Base-by-base conservation (phyloP, 2,113 vertebrate genomes). In the Tautogolabrus adspersus region DNA sequence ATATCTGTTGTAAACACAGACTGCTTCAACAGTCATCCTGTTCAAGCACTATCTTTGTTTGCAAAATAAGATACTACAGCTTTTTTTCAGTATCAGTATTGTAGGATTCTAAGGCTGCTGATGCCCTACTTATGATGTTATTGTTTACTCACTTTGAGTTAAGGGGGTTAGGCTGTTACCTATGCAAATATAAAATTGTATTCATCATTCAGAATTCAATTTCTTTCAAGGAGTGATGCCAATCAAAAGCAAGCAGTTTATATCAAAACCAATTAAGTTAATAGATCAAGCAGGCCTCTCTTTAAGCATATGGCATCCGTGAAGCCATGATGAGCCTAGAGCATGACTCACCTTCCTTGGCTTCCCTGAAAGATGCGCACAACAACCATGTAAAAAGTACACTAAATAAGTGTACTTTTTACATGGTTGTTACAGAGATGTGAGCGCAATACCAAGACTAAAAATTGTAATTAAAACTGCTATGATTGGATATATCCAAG, bases 201-300 rank as follows among this genome's bases (percentile, higher is more conserved):
- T 51, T 90, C 92, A 93, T 92, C 84, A 88, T 89, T 94, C 87
- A 91, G 89, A 94, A 94, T 92, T 91, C 84, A 90, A 92, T 95
- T 94, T 92, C 88, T 89, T 83, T 90, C 81, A 87, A 89, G 93
- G 92, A 93, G 82, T 56, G 84, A 90, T 81, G 94, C 92, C 90
- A 93, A 87, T 67, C 86, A 63, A 93, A 88, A 86, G 86, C 64
- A 87, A 81, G 89, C 82, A 79, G 90, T 94, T 93, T 89, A 92
- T 93, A 92, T 93, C 83, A 91, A 87, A 91, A 87, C 84, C 88
- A 92, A 94, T 93, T 92, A 91, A 93, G 89, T 91, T 88, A 83
- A 87, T 90, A 84, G 74, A 91, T 91, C 84, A 86, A 90, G 83
- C 7, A 52, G 49, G 75, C 73, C 71, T 76, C 73, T 81, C 75